These are phyloP conservation scores for Tillus elongatus DNA, from an alignment of 2,888 invertebrate species.

Conservation along the genomic window DNA sequence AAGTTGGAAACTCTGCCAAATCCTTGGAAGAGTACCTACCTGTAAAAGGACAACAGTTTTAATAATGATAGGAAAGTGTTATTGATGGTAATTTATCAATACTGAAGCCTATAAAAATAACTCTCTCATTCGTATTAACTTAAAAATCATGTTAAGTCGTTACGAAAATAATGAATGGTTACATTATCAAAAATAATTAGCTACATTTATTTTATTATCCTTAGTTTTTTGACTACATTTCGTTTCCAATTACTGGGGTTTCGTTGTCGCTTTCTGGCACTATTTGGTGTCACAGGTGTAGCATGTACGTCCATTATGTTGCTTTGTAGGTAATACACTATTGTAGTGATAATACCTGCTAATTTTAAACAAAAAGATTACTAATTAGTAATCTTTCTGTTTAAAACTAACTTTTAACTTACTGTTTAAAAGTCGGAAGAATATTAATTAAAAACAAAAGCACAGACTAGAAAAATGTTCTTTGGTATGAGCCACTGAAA, in stretches of 20 bases:
- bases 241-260: neutral
- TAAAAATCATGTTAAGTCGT: conserved; percentile 1
- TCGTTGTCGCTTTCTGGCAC: conserved; percentile 3
- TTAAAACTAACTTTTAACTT: too few relatives aligned
- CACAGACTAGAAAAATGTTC: too few relatives aligned
- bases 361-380: too few relatives aligned
- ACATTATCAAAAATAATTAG: neutral
- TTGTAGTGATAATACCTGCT: too few relatives aligned
- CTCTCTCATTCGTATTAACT: conserved; percentile 1
- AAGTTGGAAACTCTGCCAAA: conserved; percentile 1
- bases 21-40: neutral
- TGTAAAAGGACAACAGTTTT: neutral
- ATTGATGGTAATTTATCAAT: neutral
- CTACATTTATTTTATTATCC: neutral
- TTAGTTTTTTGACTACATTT: conserved; percentile 3
- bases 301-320: conserved; percentile 1
- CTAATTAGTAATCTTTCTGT: too few relatives aligned
- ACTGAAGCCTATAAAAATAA: conserved; percentile 3
- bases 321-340: too few relatives aligned
- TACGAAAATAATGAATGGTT: neutral
- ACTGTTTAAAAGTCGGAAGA: too few relatives aligned
- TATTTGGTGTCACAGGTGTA: conserved; percentile 2
- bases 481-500: too few relatives aligned
- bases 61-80: neutral
- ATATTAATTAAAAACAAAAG: too few relatives aligned